Evolutionary conservation across 2,113 vertebrate genomes (phyloP), one percentile per base, ranked within the genome.

Genomic region (Carassius carassius): DNA sequence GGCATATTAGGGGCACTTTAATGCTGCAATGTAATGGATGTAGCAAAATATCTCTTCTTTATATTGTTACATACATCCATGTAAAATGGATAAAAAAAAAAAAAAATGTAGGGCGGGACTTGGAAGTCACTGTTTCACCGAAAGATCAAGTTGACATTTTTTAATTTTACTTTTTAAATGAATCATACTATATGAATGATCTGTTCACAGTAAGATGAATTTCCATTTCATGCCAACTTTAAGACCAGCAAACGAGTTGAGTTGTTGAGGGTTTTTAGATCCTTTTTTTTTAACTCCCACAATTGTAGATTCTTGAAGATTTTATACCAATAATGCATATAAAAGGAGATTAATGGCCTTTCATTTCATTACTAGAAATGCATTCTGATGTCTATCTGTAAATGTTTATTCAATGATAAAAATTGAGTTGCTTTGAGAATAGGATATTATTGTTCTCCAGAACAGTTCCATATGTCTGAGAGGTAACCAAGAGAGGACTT

Each of bases 321-420:
- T 74, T 84, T 44, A 81, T 37, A 63, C 10, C 17, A n/a, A 65
- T 63, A 73, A 79, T 37, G 49, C 12, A 49, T 47, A 84, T 82
- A 67, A 58, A 79, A 82, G 73, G 41, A 77, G 76, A 87, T 84
- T 67, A 84, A 84, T 70, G 65, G 63, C 37, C 44, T 82, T 84
- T 82, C 65, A 56, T 84, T 83, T 56, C n/a, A 69, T 7, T 58
- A 29, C 72, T 65, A 73, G 35, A 63, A 69, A 84, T 84, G 84
- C 74, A 81, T 73, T 67, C 74, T 63, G 63, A 47, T 88, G 78
- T 84, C 75, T 29, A 69, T 87, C 84, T 84, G 25, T 44, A 73
- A 82, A 86, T 78, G 82, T 87, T 88, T 85, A 86, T 86, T 87
- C 67, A 88, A 67, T 83, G 41, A 84, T 78, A 87, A 89, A 83